phyloP scores from a whole-genome alignment of 2,888 invertebrate species.

The Gnatocerus cornutus region DNA sequence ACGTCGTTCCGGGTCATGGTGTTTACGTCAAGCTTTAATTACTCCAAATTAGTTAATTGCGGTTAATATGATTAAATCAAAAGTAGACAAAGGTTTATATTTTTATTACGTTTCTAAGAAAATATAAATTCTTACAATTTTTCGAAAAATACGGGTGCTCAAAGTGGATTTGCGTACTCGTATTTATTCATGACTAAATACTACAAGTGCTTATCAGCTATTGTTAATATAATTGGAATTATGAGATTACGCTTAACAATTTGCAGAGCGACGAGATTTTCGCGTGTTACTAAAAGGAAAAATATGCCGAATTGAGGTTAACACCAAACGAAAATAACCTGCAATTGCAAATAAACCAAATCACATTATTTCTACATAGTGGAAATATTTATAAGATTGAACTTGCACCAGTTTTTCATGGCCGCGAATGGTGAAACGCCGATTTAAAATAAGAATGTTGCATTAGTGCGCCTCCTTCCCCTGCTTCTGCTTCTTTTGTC shows the following conservation, averaged over 20 bases:
- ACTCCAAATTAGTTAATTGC: no score
- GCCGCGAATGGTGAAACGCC: slow-evolving; percentile 27
- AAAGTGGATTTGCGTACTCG: background rate
- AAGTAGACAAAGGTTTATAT: background rate
- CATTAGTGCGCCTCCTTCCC: slow-evolving; percentile 32
- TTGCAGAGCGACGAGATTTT: slow-evolving; percentile 1
- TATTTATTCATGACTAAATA: slow-evolving; percentile 5
- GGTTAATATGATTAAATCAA: no score
- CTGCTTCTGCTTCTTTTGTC: slow-evolving; percentile 67
- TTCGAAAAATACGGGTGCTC: slow-evolving; percentile 12
- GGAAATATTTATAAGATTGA: slow-evolving; percentile 45
- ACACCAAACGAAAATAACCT: slow-evolving; percentile 33
- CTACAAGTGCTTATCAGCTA: slow-evolving; percentile 40
- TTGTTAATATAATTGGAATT: slow-evolving; percentile 32
- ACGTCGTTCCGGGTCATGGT: no score
- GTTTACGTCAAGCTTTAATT: no score
- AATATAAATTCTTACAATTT: slow-evolving; percentile 37
- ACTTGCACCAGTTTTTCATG: slow-evolving; percentile 48
- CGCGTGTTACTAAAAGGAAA: slow-evolving; percentile 15
- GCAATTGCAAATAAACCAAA: slow-evolving; percentile 40
- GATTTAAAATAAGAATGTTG: slow-evolving; percentile 21
- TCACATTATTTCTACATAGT: slow-evolving; percentile 40
- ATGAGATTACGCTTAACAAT: background rate
- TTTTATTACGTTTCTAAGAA: slow-evolving; percentile 18
- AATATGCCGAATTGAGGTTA: slow-evolving; percentile 36